Evolutionary conservation across 2,113 vertebrate species (phyloP).

Genomic region (Oncorhynchus clarkii): DNA sequence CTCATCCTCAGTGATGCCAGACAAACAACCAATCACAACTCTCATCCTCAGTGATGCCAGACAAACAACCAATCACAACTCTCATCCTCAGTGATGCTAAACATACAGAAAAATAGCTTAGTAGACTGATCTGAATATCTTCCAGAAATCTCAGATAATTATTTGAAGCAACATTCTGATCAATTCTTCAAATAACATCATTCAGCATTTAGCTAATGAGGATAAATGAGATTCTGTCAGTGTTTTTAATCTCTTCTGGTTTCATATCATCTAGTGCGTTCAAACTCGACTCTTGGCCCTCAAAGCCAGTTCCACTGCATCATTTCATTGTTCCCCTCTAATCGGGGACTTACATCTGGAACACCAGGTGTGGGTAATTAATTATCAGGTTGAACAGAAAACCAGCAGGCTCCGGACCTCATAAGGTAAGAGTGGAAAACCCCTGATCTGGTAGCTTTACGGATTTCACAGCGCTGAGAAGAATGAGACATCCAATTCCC

Average conservation of each 20-base stretch:
- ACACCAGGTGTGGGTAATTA: no score
- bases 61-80: not conserved
- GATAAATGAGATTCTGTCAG: slow-evolving; percentile 88
- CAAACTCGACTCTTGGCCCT: no score
- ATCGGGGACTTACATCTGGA: no score
- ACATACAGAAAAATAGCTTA: not conserved
- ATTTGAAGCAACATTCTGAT: slow-evolving; percentile 91
- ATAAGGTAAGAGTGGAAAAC: slow-evolving; percentile 62
- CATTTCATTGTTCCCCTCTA: no score
- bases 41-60: not conserved
- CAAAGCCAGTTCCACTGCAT: no score
- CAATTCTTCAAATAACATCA: slow-evolving; percentile 92
- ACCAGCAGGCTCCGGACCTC: no score
- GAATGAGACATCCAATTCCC: slow-evolving; percentile 74
- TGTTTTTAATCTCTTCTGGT: slow-evolving; percentile 87
- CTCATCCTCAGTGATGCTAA: no score
- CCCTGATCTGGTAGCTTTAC: slow-evolving; percentile 44
- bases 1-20: not conserved
- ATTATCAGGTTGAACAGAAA: no score
- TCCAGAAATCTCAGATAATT: slow-evolving; percentile 93
- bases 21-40: not conserved
- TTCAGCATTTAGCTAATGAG: slow-evolving; percentile 78
- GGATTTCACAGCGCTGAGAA: slow-evolving; percentile 78
- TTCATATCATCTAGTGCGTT: slow-evolving; percentile 69
- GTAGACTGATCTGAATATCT: slow-evolving; percentile 43